Evolutionary conservation across 2,888 invertebrate genomes (phyloP), one percentile per base, ranked within the genome.

Genomic region (Galeruca laticollis): DNA sequence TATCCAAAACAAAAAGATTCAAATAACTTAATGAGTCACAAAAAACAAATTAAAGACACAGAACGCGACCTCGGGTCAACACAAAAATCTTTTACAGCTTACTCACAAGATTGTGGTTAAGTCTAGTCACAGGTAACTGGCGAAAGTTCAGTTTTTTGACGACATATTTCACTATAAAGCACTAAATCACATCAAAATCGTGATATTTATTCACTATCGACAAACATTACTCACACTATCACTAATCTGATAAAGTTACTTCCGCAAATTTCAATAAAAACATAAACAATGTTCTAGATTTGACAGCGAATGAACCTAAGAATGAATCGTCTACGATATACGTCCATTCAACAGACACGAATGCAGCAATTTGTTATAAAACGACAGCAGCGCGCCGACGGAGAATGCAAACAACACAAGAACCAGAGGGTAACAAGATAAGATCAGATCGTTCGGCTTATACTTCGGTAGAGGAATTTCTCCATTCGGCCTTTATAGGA

Each of bases 311-410:
- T 60, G 64, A 70, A 74, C 68, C 47, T 63, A 67, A 67, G 71
- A 67, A 62, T 71, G 69, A 76, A 73, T 68, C 70, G 71, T 73
- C 68, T 67, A 69, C 74, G 70, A 77, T 73, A 65, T 67, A 69
- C 74, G 70, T 77, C 75, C 79, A 77, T 76, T 74, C 79, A 79
- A 77, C 77, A 78, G 77, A 73, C 78, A 78, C 74, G 77, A 80
- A 76, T 77, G 77, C 76, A 78, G 73, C 73, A 76, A 74, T 77
- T 77, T 74, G 73, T 74, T 66, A 52, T 37, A 52, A 60, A 60
- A 71, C 66, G 61, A 57, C 77, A 74, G 68, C 69, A 74, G 74
- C 79, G 79, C 80, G 60, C 63, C 62, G 35, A 73, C 69, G 81
- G 78, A 74, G 78, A 76, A 78, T 79, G 75, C 70, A 63, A 47